Base-by-base conservation (phyloP, 2,888 invertebrate genomes). In the Pomacea canaliculata region DNA sequence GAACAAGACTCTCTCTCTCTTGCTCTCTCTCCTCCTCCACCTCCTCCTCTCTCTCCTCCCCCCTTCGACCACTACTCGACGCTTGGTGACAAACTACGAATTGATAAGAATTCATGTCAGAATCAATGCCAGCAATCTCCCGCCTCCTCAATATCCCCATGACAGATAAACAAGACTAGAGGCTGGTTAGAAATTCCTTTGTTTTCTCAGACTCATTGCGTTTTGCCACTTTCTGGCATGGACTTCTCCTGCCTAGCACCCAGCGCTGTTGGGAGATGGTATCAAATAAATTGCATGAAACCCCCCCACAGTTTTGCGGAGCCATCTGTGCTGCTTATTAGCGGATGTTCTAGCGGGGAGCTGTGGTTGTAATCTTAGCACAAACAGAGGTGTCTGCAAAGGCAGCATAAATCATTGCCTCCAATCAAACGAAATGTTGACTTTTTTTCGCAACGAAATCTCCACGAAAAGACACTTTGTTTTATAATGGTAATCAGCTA, bases 311-410 rank as follows among this genome's bases (percentile, higher is more conserved):
- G 69, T 74, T 69, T 74, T 74, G 62, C 69, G 62, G n/a, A 49
- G 69, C 74, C 74, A 74, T 74, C 74, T 74, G 74, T 56, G 68
- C 74, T 69, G 59, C 51, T 56, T 56, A 56, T 56, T 68, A 18
- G 69, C 37, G 74, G 74, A 51, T 23, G 62, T 46, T 27, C 60
- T 67, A 12, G 69, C 59, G 69, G 59, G 48, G 60, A 63, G 60
- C 74, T 74, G 74, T 74, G 74, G 74, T 74, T 69, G 74, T 69
- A 67, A 74, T 74, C 69, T 19, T 23, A n/a, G 49, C 27, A 69
- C 74, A 74, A 74, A 74, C 74, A 74, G 68, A 69, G 62, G 12
- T 67, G 68, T 59, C 59, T 23, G 12, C 46, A 70, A 10, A 23
- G n/a, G 13, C 23, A 8, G 74, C 49, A 62, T 74, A 74, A 74